Base-by-base conservation (phyloP, 2,797 vertebrate genomes). In the Pipistrellus kuhlii region DNA sequence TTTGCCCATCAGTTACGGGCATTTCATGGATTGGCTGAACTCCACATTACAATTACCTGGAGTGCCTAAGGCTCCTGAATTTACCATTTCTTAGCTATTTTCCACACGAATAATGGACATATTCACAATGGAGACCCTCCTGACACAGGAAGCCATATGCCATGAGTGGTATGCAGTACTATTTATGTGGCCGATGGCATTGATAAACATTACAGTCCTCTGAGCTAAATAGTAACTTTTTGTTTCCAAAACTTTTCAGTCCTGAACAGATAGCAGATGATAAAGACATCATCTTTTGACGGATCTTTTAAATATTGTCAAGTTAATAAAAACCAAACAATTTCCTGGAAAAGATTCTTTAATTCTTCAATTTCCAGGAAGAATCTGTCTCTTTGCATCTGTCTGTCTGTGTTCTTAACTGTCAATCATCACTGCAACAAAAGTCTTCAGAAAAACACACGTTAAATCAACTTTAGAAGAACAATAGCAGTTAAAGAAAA, bases 251-350 rank as follows among this genome's bases (percentile, higher is more conserved):
- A 1, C 32, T 46, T 89, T 86, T 93, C 55, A 89, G 35, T 32
- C 51, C 32, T 32, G 21, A 84, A 59, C 32, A 48, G 5, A 91
- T 10, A 59, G 46, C 11, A 71, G n/a, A 81, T 13, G 27, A 59
- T 15, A 41, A 59, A 75, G 35, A 66, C 15, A 35, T 72, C 46
- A 75, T 18, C 55, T 1, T 48, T 83, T 55, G 38, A 59, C 66
- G 72, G 68, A 72, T 23, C 32, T 91, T 76, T 85, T 32, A 68
- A 92, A 59, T 84, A 64, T n/a, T 6, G 27, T 57, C 51, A 85
- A 17, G 32, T 92, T 94, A 93, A 92, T 90, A 73, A 48, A 83
- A 84, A 91, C 38, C 51, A 51, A 84, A 41, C 14, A 51, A 13
- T 77, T 82, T 90, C 75, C 62, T 93, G 25, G 32, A 53, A 93